Evolutionary conservation across 2,797 vertebrate genomes (phyloP).

Genomic region (Xenops minutus): DNA sequence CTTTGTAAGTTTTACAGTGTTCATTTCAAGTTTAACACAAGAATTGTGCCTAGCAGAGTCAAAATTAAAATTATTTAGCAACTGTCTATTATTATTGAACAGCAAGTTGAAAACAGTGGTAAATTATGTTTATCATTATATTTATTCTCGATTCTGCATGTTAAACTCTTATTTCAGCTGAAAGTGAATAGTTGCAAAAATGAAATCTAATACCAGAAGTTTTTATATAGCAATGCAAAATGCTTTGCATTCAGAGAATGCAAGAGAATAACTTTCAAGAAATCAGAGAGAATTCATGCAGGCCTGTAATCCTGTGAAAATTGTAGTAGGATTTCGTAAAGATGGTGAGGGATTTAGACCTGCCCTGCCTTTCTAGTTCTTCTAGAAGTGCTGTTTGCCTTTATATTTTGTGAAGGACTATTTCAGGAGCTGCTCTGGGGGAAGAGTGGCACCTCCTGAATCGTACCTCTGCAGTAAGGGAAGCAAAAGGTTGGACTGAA

Average conservation of each 20-base stretch:
- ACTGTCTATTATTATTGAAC: background rate
- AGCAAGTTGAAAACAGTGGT: fast-evolving
- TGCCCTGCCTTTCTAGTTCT: background rate
- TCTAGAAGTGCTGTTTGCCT: background rate
- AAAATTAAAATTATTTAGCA: background rate
- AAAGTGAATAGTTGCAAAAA: background rate
- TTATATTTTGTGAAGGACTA: background rate
- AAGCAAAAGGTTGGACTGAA: background rate
- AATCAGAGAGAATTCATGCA: background rate
- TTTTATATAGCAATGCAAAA: background rate
- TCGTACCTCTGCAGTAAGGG: background rate
- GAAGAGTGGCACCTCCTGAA: background rate
- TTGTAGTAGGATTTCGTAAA: background rate
- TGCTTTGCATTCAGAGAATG: background rate
- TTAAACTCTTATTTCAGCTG: background rate
- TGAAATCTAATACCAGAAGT: background rate
- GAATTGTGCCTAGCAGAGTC: background rate
- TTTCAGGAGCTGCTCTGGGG: background rate
- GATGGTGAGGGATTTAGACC: background rate
- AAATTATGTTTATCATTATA: background rate
- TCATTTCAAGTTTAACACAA: background rate
- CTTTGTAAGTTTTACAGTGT: background rate
- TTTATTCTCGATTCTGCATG: background rate
- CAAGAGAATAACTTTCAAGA: background rate
- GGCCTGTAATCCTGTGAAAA: background rate